Percentiles rank a stretch among this genome's conserved stretches.
Evolutionary conservation across 2,113 vertebrate genomes (phyloP).

Genomic region (Myocastor coypus): DNA sequence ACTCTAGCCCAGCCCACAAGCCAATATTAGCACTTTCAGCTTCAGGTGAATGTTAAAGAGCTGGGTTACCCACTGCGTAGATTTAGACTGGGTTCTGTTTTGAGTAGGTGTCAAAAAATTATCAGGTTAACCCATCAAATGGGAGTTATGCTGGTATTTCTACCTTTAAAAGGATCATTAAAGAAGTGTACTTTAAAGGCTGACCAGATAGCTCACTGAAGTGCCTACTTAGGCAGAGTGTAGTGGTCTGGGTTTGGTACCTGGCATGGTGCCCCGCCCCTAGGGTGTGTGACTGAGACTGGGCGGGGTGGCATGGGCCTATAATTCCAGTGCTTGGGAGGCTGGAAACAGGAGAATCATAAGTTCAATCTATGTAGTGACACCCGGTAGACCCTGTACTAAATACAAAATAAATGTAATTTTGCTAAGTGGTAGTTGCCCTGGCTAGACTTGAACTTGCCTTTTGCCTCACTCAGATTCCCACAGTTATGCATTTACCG

Average conservation of each 20-base stretch:
- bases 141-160: neutral
- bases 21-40: neutral
- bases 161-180: slow-evolving; percentile 19
- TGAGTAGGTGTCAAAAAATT: neutral
- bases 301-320: too few species aligned
- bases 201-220: too few species aligned
- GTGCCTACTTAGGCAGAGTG: too few species aligned
- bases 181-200: neutral
- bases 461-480: neutral
- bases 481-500: neutral
- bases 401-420: neutral
- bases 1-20: neutral
- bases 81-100: neutral
- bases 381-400: too few species aligned
- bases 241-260: too few species aligned
- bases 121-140: neutral
- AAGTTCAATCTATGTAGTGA: too few species aligned
- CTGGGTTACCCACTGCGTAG: neutral
- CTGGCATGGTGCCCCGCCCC: too few species aligned
- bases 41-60: slow-evolving; percentile 5
- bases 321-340: too few species aligned
- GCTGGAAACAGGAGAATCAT: too few species aligned
- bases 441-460: neutral
- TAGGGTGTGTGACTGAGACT: too few species aligned
- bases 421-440: neutral